phyloP scores from a whole-genome alignment of 2,113 vertebrate species.

The Engystomops pustulosus region DNA sequence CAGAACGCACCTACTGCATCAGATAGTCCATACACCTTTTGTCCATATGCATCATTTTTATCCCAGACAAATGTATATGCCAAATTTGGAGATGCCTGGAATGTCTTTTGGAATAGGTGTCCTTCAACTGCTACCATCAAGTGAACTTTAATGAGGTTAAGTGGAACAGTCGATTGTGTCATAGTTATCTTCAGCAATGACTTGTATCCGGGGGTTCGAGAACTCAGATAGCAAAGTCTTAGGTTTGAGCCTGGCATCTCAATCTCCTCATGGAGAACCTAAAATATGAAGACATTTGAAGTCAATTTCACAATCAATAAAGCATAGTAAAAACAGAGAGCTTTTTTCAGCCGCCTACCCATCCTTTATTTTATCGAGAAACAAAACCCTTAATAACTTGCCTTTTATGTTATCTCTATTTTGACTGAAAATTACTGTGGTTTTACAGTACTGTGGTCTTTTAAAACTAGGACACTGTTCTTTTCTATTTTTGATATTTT shows the following conservation, averaged over 20 bases:
- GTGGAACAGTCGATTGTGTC: slow-evolving; percentile 92
- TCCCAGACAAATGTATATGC: slow-evolving; percentile 98
- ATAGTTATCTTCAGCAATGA: slow-evolving; percentile 96
- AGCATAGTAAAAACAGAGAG: background rate
- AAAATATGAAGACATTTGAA: slow-evolving; percentile 52
- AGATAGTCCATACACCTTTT: slow-evolving; percentile 93
- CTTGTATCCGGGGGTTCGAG: slow-evolving; percentile 90
- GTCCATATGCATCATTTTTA: slow-evolving; percentile 95
- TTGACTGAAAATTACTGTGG: no score
- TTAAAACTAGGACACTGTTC: background rate
- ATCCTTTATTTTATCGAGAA: background rate
- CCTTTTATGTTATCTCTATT: background rate
- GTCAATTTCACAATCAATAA: background rate
- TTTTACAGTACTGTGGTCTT: no score
- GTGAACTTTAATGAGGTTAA: slow-evolving; percentile 96
- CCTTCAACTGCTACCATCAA: slow-evolving; percentile 98
- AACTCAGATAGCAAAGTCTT: slow-evolving; percentile 95
- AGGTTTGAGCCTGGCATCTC: slow-evolving; percentile 89
- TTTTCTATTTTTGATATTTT: background rate
- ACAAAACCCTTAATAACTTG: background rate
- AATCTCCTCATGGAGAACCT: slow-evolving; percentile 98
- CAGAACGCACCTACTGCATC: slow-evolving; percentile 90
- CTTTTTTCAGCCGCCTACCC: background rate
- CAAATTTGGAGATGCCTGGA: slow-evolving; percentile 95
- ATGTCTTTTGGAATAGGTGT: slow-evolving; percentile 97